Evolutionary conservation across 30 jellyfish, hydroid and myxozoan genomes (phyloP), one percentile per base, ranked within the genome.

Genomic region (Aurelia aurita complex sp. Pacific): DNA sequence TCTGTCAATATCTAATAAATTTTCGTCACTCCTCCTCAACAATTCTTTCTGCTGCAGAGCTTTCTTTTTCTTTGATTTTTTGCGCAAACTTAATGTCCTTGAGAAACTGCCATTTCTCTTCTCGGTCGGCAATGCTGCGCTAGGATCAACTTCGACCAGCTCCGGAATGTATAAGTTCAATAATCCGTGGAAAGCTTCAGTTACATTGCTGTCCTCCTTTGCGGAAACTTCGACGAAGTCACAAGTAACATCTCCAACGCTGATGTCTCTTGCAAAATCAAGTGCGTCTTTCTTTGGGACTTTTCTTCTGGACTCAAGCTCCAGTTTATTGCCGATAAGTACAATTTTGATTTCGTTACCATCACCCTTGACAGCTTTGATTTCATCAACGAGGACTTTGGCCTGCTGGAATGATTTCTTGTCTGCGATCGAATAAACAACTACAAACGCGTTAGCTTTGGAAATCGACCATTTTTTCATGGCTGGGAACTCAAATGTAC

Each of bases 401-500:
- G 99, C 99, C 33, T 63, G 63, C 33, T 79, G 90, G 73, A 89
- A 94, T 40, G 99, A 94, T 32, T 85, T 89, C 34, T 85, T 77
- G 74, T 94, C 96, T 34, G 94, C 81, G 34, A 94, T 76, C 33
- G 99, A 87, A 77, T 94, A 94, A 32, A 86, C 97, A 15, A 94
- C 99, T 10, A 94, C 87, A 68, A 84, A 94, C 4, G 94, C 97
- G 60, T 94, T 94, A 12, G 98, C 99, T 80, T 94, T 94, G 19
- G 97, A 81, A 50, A 94, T 89, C 38, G 97, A 85, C 86, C 96
- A 86, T 46, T 88, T 89, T 79, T 96, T 79, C 99, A 94, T 94
- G 8, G 99, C 99, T 40, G 99, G 99, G 51, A 94, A 94, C 78
- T 94, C 99, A 54, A 83, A 91, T 9, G 91, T 86, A 15, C 99